phyloP scores from a whole-genome alignment of 1,140 invertebrate genomes.

The Drosophila orosa region DNA sequence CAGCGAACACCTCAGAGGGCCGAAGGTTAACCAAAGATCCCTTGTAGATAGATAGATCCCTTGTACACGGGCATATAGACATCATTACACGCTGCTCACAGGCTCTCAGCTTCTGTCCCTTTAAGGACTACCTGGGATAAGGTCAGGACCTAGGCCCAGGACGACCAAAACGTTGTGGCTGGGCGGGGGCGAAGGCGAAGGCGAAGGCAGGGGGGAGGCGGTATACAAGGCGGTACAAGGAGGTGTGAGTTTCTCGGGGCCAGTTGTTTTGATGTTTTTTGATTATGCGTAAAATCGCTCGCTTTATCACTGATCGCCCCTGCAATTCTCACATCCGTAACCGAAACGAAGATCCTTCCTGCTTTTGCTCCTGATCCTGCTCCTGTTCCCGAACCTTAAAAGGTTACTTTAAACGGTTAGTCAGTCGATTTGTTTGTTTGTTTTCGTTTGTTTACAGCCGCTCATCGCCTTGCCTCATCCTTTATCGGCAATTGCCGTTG shows the following conservation, averaged over 20 bases:
- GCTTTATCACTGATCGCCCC: slow-evolving; percentile 72
- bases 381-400: background rate
- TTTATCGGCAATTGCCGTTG: slow-evolving; percentile 44
- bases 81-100: slow-evolving; percentile 74
- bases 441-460: slow-evolving; percentile 30
- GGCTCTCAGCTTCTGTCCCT: slow-evolving; percentile 57
- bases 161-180: background rate
- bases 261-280: slow-evolving; percentile 77
- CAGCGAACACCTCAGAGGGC: slow-evolving; percentile 48
- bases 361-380: background rate
- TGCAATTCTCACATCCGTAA: slow-evolving; percentile 52
- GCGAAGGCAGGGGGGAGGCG: background rate
- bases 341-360: slow-evolving; percentile 1
- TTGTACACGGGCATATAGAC: slow-evolving; percentile 1
- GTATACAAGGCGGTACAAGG: slow-evolving; percentile 1
- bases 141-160: no score
- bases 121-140: background rate
- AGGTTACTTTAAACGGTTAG: slow-evolving; percentile 41
- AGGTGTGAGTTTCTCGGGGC: slow-evolving; percentile 73
- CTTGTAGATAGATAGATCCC: background rate
- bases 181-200: background rate
- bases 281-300: slow-evolving; percentile 80
- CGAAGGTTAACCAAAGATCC: slow-evolving; percentile 49
- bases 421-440: slow-evolving; percentile 52
- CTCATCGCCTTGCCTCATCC: slow-evolving; percentile 27